Percentiles rank a stretch among this genome's conserved stretches.
phyloP scores from a whole-genome alignment of 1,140 invertebrate genomes.

The Rhagoletis zephyria region DNA sequence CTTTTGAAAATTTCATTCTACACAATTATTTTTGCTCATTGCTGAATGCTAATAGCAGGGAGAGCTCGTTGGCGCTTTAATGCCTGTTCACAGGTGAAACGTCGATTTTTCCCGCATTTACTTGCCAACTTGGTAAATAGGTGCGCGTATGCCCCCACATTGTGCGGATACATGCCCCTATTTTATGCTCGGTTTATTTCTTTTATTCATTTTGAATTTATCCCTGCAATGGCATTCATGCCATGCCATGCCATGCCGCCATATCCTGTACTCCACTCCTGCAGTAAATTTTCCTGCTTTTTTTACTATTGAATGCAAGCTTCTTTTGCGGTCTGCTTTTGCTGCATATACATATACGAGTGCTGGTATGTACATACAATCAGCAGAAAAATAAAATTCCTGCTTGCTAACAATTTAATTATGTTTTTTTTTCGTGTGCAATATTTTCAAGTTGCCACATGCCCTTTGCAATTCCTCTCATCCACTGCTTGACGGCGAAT shows the following conservation, averaged over 20 bases:
- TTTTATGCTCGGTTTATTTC: not conserved
- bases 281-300: not conserved
- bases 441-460: not conserved
- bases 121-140: not conserved
- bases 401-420: slow-evolving; percentile 13
- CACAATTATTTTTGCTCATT: slow-evolving; percentile 15
- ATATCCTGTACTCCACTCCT: not conserved
- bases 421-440: not conserved
- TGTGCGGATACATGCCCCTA: not conserved
- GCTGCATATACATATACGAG: not conserved
- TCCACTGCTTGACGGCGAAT: not conserved
- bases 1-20: slow-evolving; percentile 10
- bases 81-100: slow-evolving; percentile 15
- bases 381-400: slow-evolving; percentile 11
- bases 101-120: not conserved
- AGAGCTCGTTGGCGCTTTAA: not conserved
- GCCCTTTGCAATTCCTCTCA: not conserved
- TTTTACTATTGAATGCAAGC: not conserved
- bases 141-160: no score
- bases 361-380: not conserved
- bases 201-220: not conserved
- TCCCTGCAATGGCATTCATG: slow-evolving; percentile 2
- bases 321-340: not conserved
- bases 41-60: not conserved
- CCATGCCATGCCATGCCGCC: not conserved